A percentile compares a stretch with the other conserved stretches of the same genome.
phyloP scores from a whole-genome alignment of 2,888 invertebrate species.

The Eristalis intricaria region DNA sequence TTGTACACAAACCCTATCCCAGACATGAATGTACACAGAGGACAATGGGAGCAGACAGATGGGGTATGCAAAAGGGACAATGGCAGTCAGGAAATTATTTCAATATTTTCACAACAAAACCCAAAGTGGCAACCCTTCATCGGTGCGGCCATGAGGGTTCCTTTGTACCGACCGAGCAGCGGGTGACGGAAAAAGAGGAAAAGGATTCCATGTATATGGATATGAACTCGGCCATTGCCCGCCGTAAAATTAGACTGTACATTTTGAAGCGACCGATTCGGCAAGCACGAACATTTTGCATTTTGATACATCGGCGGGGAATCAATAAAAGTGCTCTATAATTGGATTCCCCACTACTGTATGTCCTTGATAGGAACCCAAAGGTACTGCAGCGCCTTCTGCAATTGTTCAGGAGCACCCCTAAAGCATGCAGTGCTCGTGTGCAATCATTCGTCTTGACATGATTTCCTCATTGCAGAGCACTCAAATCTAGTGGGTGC shows the following conservation, averaged over 20 bases:
- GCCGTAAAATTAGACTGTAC: not conserved
- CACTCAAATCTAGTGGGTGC: conserved; percentile 1
- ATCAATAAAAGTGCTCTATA: not conserved
- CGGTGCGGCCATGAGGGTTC: not conserved
- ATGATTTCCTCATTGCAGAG: conserved; percentile 35
- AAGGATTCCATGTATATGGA: not conserved
- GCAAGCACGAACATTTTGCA: not conserved
- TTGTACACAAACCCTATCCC: conserved; percentile 1
- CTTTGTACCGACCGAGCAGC: not conserved
- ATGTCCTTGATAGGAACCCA: not conserved
- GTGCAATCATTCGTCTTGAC: conserved; percentile 20
- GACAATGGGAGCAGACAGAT: conserved; percentile 12
- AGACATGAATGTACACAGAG: conserved; percentile 16
- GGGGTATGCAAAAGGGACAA: not conserved
- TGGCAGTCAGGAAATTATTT: conserved; percentile 45
- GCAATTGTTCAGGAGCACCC: not conserved
- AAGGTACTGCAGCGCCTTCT: not conserved
- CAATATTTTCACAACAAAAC: conserved; percentile 33
- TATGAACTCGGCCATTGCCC: not conserved
- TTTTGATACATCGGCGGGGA: not conserved
- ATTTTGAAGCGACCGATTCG: not conserved
- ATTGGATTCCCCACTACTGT: not conserved
- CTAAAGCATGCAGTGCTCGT: not conserved
- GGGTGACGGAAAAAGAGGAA: not conserved
- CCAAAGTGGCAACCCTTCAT: not conserved